Evolutionary conservation across 2,888 invertebrate species (phyloP).

Genomic region (Drosophila lutescens): DNA sequence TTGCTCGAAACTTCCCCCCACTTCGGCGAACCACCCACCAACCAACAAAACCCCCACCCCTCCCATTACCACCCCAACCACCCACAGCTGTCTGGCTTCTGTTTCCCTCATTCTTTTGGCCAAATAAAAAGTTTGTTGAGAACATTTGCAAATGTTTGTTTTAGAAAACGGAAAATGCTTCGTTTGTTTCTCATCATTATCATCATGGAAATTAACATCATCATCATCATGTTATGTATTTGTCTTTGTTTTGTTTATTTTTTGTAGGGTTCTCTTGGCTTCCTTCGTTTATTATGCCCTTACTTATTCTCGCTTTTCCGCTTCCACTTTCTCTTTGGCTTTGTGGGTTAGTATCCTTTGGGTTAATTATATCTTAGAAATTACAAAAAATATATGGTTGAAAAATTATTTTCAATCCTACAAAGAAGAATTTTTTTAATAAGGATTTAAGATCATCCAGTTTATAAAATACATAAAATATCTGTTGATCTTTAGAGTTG

Average conservation of each 20-base stretch:
- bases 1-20: conserved; percentile 61
- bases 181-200: conserved; percentile 69
- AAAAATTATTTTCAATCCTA: too few species aligned
- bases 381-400: too few species aligned
- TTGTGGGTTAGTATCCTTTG: too few species aligned
- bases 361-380: too few species aligned
- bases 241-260: conserved; percentile 22
- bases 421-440: too few species aligned
- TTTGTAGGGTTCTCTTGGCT: conserved; percentile 39
- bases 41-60: neutral
- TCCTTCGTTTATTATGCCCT: conserved; percentile 19
- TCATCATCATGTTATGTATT: conserved; percentile 52
- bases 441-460: too few species aligned
- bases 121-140: conserved; percentile 74
- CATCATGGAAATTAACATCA: conserved; percentile 37
- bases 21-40: neutral
- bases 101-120: conserved; percentile 56
- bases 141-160: conserved; percentile 80
- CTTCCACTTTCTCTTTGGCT: neutral
- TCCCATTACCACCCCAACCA: neutral
- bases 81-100: conserved; percentile 51
- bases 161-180: conserved; percentile 76
- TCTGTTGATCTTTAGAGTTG: too few species aligned
- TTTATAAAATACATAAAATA: too few species aligned
- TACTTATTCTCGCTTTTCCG: conserved; percentile 2